These are phyloP conservation scores for Chouioia cunea DNA, from an alignment of 2,888 invertebrate genomes.

Conservation along the genomic window DNA sequence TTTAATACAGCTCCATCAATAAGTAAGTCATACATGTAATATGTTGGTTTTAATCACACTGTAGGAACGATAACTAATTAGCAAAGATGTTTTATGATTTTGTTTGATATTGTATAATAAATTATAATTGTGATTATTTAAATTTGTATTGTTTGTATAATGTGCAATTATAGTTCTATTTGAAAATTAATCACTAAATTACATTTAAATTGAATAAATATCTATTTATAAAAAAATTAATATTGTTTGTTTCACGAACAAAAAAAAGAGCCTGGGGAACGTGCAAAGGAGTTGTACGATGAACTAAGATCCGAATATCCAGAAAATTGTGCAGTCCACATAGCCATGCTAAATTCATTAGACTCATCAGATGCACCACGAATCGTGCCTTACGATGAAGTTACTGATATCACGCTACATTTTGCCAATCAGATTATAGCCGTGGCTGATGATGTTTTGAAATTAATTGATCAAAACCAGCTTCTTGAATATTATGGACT, in stretches of 20 bases:
- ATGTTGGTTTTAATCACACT: constrained; percentile 4
- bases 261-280: constrained; percentile 73
- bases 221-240: no score
- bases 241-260: neutral
- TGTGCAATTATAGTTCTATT: no score
- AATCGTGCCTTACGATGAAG: constrained; percentile 67
- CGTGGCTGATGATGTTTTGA: constrained; percentile 77
- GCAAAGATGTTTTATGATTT: neutral
- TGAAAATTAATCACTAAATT: no score
- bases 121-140: neutral
- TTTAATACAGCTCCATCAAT: constrained; percentile 61
- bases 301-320: constrained; percentile 80
- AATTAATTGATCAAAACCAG: constrained; percentile 81
- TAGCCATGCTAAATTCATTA: constrained; percentile 83
- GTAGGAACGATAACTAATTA: no score
- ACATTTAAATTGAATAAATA: no score
- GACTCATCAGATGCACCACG: constrained; percentile 73
- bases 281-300: constrained; percentile 79
- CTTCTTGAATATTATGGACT: constrained; percentile 86
- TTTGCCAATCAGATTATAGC: constrained; percentile 72
- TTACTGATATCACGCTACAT: constrained; percentile 61
- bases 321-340: constrained; percentile 82
- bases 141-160: no score
- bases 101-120: constrained; percentile 1
- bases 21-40: constrained; percentile 59